Evolutionary conservation across 1,140 invertebrate genomes (phyloP).

Genomic region (Nymphalis io): DNA sequence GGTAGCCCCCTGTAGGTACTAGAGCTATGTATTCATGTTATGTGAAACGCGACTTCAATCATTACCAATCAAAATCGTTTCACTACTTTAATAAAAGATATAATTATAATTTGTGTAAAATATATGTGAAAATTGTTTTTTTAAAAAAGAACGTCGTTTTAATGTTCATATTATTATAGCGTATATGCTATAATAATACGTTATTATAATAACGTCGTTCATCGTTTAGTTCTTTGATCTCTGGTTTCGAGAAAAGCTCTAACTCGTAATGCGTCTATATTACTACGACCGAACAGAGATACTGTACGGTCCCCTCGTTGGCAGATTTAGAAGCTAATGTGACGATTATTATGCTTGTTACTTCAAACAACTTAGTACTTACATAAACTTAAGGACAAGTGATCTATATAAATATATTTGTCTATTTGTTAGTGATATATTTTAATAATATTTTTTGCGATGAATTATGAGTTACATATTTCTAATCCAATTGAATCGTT

Average conservation of each 20-base stretch:
- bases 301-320: constrained; percentile 30
- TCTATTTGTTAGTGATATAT: background rate
- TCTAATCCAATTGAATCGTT: no score
- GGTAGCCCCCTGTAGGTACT: constrained; percentile 43
- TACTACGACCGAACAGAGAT: no score
- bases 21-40: constrained; percentile 36
- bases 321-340: constrained; percentile 38
- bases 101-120: constrained; percentile 6
- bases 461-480: no score
- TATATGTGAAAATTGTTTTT: background rate
- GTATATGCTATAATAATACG: no score
- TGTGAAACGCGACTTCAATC: constrained; percentile 39
- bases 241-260: constrained; percentile 40
- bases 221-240: constrained; percentile 42
- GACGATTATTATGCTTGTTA: constrained; percentile 37
- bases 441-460: background rate
- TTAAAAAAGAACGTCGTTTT: background rate
- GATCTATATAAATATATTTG: background rate
- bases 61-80: constrained; percentile 39
- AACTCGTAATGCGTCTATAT: constrained; percentile 37
- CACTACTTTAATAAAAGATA: constrained; percentile 21
- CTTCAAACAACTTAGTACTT: background rate
- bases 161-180: background rate
- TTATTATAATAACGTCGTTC: background rate
- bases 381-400: background rate